Evolutionary conservation across 2,113 vertebrate genomes (phyloP).

Genomic region (Lophura nycthemera): DNA sequence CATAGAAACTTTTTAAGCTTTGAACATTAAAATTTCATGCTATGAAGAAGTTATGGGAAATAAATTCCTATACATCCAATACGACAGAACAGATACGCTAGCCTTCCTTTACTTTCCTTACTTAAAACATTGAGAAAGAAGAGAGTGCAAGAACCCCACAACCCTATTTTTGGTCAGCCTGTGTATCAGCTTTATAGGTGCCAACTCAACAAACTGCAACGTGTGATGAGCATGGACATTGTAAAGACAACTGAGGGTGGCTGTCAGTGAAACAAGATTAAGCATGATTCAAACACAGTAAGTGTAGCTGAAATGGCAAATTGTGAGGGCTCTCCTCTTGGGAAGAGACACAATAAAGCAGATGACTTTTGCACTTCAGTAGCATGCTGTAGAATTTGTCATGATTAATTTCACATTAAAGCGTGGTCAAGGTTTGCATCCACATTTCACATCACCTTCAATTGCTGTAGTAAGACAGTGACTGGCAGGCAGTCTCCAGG

Average conservation of each 20-base stretch:
- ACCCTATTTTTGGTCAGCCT: slow-evolving; percentile 75
- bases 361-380: slow-evolving; percentile 75
- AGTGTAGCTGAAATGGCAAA: slow-evolving; percentile 70
- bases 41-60: slow-evolving; percentile 69
- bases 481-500: slow-evolving; percentile 67
- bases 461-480: slow-evolving; percentile 71
- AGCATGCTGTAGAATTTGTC: slow-evolving; percentile 78
- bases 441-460: slow-evolving; percentile 73
- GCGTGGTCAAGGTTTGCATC: slow-evolving; percentile 70
- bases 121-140: slow-evolving; percentile 66
- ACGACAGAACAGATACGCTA: slow-evolving; percentile 69
- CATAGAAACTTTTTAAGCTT: slow-evolving; percentile 76
- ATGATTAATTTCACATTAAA: slow-evolving; percentile 80
- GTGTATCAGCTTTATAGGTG: slow-evolving; percentile 32
- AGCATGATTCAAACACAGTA: slow-evolving; percentile 56
- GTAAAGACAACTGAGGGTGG: slow-evolving; percentile 58
- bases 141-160: slow-evolving; percentile 77
- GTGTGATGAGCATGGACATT: slow-evolving; percentile 46
- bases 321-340: slow-evolving; percentile 33
- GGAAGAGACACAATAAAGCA: slow-evolving; percentile 43
- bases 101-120: slow-evolving; percentile 66
- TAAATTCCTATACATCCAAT: slow-evolving; percentile 73
- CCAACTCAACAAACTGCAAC: slow-evolving; percentile 41
- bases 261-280: slow-evolving; percentile 60
- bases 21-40: slow-evolving; percentile 68